Base-by-base conservation (phyloP, 2,888 invertebrate species). In the Druceiella hillmani region DNA sequence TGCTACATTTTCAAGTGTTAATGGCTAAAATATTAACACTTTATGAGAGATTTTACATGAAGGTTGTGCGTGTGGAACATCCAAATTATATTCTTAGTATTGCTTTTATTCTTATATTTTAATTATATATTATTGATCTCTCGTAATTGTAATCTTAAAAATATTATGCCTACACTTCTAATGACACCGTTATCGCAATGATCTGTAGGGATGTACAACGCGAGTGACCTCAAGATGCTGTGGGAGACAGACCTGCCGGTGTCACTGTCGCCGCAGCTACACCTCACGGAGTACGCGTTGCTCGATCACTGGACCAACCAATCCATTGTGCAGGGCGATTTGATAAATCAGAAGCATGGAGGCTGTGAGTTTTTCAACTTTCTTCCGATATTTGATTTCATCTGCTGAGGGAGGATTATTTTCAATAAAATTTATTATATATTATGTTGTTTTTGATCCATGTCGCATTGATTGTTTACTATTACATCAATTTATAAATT, bases 241-340 rank as follows among this genome's bases (percentile, higher is more conserved):
- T 90, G 90, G 89, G 87, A 87, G 55, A 72, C 76, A 34, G 72
- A 77, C 42, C 75, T 75, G 35, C 86, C 88, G 2, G 83, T 88
- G 9, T 78, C 83, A 12, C 71, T 88, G 30, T 86, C 87, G 13
- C 74, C 80, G 1, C 83, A 84, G 47, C 61, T 89, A 34, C 87
- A 88, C 56, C 64, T 90, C 33, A 87, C 89, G 0, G 90, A 90
- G 60, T 90, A 87, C 55, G 75, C 80, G 25, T 65, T 89, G 11
- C 70, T 81, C 31, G 76, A 77, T 41, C 79, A 72, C 51, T 84
- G 82, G 81, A 80, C 80, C 1, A 84, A 86, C 55, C 78, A 76
- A 50, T 78, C 81, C 3, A 74, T 80, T 2, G 79, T 81, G n/a
- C 76, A 79, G 44, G 81, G 83, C 13, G 81, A 81, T 53, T 61